These are phyloP conservation scores for Anticlea derivata DNA, from an alignment of 2,888 invertebrate species.

Conservation along the genomic window DNA sequence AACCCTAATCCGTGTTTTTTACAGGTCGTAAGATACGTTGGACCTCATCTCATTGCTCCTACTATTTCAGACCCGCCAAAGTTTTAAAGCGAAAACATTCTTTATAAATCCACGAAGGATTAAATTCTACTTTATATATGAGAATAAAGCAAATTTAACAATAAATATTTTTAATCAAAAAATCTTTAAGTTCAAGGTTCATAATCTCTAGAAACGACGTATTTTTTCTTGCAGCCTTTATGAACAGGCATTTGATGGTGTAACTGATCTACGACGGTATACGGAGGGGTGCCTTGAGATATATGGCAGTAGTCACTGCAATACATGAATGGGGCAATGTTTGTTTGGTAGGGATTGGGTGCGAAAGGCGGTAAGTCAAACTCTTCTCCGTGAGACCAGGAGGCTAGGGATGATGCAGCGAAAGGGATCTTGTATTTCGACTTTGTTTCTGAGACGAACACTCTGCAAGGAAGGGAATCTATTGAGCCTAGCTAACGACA, in stretches of 20 bases:
- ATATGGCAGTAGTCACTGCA: slow-evolving; percentile 77
- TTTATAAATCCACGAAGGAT: too few species aligned
- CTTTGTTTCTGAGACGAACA: slow-evolving; percentile 69
- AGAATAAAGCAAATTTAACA: slow-evolving; percentile 9
- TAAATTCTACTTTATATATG: not conserved
- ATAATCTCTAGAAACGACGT: slow-evolving; percentile 61
- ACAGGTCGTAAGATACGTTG: slow-evolving; percentile 8
- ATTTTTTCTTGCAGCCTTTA: slow-evolving; percentile 49
- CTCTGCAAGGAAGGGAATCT: slow-evolving; percentile 47
- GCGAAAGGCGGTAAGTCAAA: slow-evolving; percentile 68
- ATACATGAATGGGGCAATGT: slow-evolving; percentile 77
- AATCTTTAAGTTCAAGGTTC: slow-evolving; percentile 14
- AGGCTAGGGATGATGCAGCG: slow-evolving; percentile 55
- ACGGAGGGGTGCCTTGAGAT: slow-evolving; percentile 66
- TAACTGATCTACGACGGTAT: slow-evolving; percentile 66
- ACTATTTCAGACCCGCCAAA: slow-evolving; percentile 13
- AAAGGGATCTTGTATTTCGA: slow-evolving; percentile 66
- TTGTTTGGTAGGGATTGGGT: slow-evolving; percentile 74
- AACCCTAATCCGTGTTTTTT: not conserved
- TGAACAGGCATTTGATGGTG: slow-evolving; percentile 51
- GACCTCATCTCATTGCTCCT: slow-evolving; percentile 15
- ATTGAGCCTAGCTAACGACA: not conserved
- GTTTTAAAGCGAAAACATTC: not conserved
- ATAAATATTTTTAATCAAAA: slow-evolving; percentile 12
- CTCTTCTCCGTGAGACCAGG: slow-evolving; percentile 65